Evolutionary conservation across 2,797 vertebrate species (phyloP), one percentile per base, ranked within the genome.

Genomic region (Epinephelus awoara): DNA sequence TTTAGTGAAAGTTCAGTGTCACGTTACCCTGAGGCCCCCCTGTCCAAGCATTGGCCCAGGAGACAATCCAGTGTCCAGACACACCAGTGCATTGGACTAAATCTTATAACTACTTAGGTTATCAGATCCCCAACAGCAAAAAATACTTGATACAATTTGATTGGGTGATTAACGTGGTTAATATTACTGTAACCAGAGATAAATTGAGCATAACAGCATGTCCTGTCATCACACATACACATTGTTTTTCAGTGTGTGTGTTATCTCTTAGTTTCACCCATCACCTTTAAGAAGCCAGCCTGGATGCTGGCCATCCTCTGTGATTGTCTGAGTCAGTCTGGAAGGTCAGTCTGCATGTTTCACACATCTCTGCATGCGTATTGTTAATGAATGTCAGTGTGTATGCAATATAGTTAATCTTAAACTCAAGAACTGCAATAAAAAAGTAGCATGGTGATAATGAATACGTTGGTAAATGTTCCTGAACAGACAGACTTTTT

Each of bases 351-450:
- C 59, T 61, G 83, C 68, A 83, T 87, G 72, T 80, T 69, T 61
- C 67, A 51, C 66, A 57, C 72, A 65, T 72, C 69, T 67, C 67
- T 88, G 80, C 87, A 82, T 87, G 75, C 42, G 7, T 47, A 57
- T 79, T 83, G 47, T 58, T 61, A 65, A 61, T 15, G 54, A 54
- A 19, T 10, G 40, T 65, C 27, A 49, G 6, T 67, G 18, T 79
- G 15, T 2, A 3, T 3, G 10, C 11, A 78, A 6, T 44, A 29
- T 25, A 63, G 29, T 27, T 51, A 23, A 58, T 62, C 40, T 29
- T 69, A 8, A 44, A 18, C 47, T 71, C 54, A 44, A 9, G 2
- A 18, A 23, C 25, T 17, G 17, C 23, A 25, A 8, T 18, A 50
- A 63, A 54, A 54, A 7, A n/a, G 12, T 17, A 14, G 4, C 11